Percentiles rank a stretch among this genome's conserved stretches.
These are phyloP conservation scores for Epirrhoe alternata DNA, from an alignment of 2,888 invertebrate genomes.

Conservation along the genomic window DNA sequence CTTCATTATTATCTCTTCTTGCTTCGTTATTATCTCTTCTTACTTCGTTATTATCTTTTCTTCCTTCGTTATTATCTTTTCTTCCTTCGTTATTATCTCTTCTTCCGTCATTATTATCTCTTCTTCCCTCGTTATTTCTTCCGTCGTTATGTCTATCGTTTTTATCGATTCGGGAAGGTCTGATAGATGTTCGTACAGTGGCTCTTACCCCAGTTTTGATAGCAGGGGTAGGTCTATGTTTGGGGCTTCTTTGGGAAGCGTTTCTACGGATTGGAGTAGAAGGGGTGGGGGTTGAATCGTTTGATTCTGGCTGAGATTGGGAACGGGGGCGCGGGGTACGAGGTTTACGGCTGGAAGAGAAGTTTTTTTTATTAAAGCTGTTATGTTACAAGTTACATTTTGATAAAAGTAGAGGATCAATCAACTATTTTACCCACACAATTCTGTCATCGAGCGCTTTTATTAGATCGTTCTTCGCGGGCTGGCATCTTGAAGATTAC, in stretches of 20 bases:
- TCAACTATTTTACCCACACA: too few relatives aligned
- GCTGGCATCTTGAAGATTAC: too few relatives aligned
- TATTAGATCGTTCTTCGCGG: too few relatives aligned
- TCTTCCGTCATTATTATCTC: constrained; percentile 8
- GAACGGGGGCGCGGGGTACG: constrained; percentile 63
- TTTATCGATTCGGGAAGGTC: not conserved
- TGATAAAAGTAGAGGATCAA: too few relatives aligned
- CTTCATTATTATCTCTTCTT: not conserved
- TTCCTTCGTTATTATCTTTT: not conserved
- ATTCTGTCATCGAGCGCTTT: too few relatives aligned
- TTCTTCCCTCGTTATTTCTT: constrained; percentile 12
- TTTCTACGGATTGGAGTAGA: constrained; percentile 58
- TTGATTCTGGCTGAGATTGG: constrained; percentile 72
- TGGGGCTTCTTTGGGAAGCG: constrained; percentile 64
- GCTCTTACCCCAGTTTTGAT: constrained; percentile 43
- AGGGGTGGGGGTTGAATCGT: constrained; percentile 50
- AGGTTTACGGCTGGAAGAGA: constrained; percentile 51
- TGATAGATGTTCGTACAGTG: constrained; percentile 27
- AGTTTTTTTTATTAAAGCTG: constrained; percentile 13
- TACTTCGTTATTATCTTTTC: not conserved
- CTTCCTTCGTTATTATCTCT: not conserved
- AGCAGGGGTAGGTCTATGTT: constrained; percentile 41
- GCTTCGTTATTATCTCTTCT: not conserved
- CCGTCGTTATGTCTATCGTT: constrained; percentile 5
- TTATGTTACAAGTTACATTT: constrained; percentile 19